Percentiles rank a stretch among this genome's conserved stretches.
phyloP scores from a whole-genome alignment of 2,113 vertebrate species.

The Patagioenas fasciata region DNA sequence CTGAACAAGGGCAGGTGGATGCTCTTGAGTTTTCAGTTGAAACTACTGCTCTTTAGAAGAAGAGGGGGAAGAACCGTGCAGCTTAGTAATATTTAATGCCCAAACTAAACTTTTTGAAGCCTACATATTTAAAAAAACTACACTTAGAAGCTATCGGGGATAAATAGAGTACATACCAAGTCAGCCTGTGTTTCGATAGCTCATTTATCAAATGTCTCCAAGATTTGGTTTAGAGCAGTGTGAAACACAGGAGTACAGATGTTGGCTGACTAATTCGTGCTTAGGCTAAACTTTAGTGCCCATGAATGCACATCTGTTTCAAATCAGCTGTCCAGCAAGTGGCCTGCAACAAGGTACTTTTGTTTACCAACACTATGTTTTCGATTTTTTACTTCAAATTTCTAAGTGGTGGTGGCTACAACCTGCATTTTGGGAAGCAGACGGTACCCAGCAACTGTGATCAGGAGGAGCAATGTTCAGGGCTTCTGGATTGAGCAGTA shows the following conservation, averaged over 20 bases:
- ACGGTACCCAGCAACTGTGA: neutral
- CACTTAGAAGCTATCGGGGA: neutral
- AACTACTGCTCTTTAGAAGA: neutral
- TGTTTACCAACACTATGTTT: neutral
- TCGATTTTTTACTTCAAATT: neutral
- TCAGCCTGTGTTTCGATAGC: neutral
- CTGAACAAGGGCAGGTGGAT: slow-evolving; percentile 28
- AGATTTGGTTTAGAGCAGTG: neutral
- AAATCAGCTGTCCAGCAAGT: neutral
- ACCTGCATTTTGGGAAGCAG: neutral
- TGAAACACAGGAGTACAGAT: neutral
- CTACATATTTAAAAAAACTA: neutral
- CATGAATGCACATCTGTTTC: neutral
- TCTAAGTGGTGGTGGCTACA: rapidly evolving
- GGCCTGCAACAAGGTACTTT: neutral
- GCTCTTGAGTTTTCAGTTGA: neutral
- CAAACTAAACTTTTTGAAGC: neutral
- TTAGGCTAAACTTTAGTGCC: neutral
- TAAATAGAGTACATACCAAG: neutral
- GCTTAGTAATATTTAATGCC: neutral
- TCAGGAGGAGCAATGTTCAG: neutral
- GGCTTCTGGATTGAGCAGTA: neutral
- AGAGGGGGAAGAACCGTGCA: neutral
- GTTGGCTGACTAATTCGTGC: slow-evolving; percentile 5
- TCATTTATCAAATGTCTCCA: neutral